These are phyloP conservation scores for Diarsia brunnea DNA, from an alignment of 2,888 invertebrate genomes.

Conservation along the genomic window DNA sequence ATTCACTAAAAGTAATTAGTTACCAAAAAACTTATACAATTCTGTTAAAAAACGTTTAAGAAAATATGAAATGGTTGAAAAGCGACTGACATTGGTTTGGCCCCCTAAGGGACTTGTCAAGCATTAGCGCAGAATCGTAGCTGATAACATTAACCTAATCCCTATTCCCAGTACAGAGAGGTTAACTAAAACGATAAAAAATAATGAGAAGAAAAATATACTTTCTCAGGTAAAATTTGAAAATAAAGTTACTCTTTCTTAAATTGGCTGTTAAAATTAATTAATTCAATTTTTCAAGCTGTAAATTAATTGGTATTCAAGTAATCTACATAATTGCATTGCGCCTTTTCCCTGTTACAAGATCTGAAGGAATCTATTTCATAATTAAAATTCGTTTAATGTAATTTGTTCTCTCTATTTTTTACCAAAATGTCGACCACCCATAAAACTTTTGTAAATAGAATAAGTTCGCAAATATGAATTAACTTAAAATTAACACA, in stretches of 20 bases:
- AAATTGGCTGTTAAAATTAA: constrained; percentile 19
- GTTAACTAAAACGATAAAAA: background rate
- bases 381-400: constrained; percentile 10
- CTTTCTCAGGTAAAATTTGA: background rate
- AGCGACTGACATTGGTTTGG: background rate
- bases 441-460: too few relatives aligned
- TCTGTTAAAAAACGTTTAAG: background rate
- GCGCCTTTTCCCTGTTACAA: constrained; percentile 28
- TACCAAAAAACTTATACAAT: background rate
- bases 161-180: background rate
- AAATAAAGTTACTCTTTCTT: constrained; percentile 5
- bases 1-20: background rate
- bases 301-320: constrained; percentile 48
- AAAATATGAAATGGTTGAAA: background rate
- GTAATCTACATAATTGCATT: constrained; percentile 51
- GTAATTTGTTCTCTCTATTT: background rate
- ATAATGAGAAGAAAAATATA: background rate
- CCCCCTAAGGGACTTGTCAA: background rate
- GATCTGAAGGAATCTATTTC: constrained; percentile 13
- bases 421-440: background rate
- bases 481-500: background rate
- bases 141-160: background rate
- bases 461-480: background rate
- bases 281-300: constrained; percentile 43
- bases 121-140: background rate